Base-by-base conservation (phyloP, 23 tunicate species). In the Halocynthia roretzi region DNA sequence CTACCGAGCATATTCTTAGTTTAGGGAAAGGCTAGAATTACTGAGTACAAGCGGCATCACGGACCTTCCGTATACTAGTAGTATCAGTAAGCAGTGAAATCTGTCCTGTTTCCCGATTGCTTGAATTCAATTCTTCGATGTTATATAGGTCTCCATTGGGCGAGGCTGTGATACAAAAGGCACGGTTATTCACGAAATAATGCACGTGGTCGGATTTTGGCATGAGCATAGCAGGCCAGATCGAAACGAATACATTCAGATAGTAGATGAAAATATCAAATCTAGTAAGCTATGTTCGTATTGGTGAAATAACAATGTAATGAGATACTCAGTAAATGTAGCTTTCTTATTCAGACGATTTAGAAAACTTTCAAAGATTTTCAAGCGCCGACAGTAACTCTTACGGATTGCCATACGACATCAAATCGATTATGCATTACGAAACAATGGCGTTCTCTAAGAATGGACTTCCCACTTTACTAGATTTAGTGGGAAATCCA, bases 211-310 rank as follows among this genome's bases (percentile, higher is more conserved):
- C 5, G 70, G 70, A 65, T 65, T 65, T 15, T 65, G 70, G 70
- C 70, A 65, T 15, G 70, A 65, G 5, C 70, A 65, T 65, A 65
- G 70, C 70, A 65, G 70, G 31, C 70, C 70, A 10, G 70, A 65
- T 15, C 22, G 70, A 65, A 48, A 65, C 19, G 19, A 65, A 9
- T 15, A 65, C 31, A 65, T 65, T 48, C 22, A 65, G 31, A 65
- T 65, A 20, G 70, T 65, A 20, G 10, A 65, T 15, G 70, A 65
- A 10, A 65, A 65, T 15, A 65, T 65, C 31, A 48, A 65, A 20
- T 9, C 70, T 0, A 48, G 70, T 65, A 11, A 65, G 70, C 31
- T 1, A 58, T 14, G 15, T 58, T 2, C 17, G 63, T 58, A n/a
- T 1, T 58, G 17, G 17, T 14, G 5, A n/a, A 58, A 58, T 4